Evolutionary conservation across 2,113 vertebrate genomes (phyloP).

Genomic region (Pachycephala philippinensis): DNA sequence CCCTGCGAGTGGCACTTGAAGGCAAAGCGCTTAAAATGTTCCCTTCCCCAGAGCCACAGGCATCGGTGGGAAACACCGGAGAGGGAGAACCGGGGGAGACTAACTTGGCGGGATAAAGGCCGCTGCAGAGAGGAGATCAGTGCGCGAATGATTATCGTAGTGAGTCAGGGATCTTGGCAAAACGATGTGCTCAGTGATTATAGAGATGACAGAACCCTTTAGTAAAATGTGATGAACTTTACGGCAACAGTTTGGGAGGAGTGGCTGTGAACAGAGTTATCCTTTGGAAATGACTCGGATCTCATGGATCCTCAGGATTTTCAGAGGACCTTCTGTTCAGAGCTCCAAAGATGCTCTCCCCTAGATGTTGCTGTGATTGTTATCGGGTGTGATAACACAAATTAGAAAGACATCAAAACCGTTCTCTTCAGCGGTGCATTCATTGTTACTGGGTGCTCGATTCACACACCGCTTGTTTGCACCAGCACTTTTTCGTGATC

Average conservation of each 20-base stretch:
- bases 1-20: not conserved
- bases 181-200: not conserved
- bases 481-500: not conserved
- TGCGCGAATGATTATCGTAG: not conserved
- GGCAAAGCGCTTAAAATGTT: not conserved
- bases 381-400: not conserved
- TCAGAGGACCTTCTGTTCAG: not conserved
- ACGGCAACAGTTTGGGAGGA: not conserved
- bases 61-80: too few relatives aligned
- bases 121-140: too few relatives aligned
- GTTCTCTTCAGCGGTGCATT: not conserved
- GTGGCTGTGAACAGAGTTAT: not conserved
- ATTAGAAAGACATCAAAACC: not conserved
- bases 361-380: not conserved
- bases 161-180: not conserved
- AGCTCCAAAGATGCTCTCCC: not conserved
- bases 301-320: not conserved
- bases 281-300: not conserved
- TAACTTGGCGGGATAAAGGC: not conserved
- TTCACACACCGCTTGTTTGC: rapidly evolving
- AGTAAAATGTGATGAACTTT: not conserved
- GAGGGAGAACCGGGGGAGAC: too few relatives aligned
- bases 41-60: not conserved
- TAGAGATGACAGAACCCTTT: not conserved
- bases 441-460: not conserved